Evolutionary conservation across 92 coral and sea anemone species (phyloP), one percentile per base, ranked within the genome.

Genomic region (Virgularia gustaviana): DNA sequence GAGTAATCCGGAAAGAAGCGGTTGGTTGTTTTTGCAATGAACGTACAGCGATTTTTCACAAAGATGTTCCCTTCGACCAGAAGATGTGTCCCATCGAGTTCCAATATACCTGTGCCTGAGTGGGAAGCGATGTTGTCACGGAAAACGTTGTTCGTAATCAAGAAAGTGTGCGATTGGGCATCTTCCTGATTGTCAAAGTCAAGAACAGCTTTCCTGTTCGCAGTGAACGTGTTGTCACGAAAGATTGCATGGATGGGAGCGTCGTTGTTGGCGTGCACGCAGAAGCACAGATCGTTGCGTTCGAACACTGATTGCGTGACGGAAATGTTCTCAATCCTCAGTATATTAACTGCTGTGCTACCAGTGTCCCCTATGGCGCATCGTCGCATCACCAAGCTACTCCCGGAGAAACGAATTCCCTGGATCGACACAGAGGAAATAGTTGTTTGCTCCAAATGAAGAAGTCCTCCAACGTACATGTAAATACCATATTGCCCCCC

Each of bases 31-130:
- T 52, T 52, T 52, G 80, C 35, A 86, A 42, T 7, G 64, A 37
- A 7, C 78, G 53, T 0, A 79, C 57, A 49, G 28, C 29, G 35
- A 65, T 86, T 86, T 0, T 35, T 12, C 7, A 45, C 2, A 33
- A 86, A 74, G 0, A 63, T 74, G 56, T 86, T 86, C 64, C 75
- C 75, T 1, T 65, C 18, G n/a, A 83, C 36, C 1, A 19, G 32
- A 5, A 36, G 5, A 39, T 82, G 77, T 4, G 67, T 19, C 25
- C 83, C 63, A 11, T 52, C 58, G 30, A 72, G 55, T 8, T 86
- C 83, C 30, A 83, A 9, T 7, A 86, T 63, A 30, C 75, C 81
- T 3, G 36, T 68, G 8, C 58, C 58, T 11, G 58, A 12, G 37
- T 45, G 25, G 6, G 28, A 25, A 30, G 75, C 70, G 22, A 0